phyloP scores from a whole-genome alignment of 2,888 invertebrate genomes.

The Drosophila melanosoma region DNA sequence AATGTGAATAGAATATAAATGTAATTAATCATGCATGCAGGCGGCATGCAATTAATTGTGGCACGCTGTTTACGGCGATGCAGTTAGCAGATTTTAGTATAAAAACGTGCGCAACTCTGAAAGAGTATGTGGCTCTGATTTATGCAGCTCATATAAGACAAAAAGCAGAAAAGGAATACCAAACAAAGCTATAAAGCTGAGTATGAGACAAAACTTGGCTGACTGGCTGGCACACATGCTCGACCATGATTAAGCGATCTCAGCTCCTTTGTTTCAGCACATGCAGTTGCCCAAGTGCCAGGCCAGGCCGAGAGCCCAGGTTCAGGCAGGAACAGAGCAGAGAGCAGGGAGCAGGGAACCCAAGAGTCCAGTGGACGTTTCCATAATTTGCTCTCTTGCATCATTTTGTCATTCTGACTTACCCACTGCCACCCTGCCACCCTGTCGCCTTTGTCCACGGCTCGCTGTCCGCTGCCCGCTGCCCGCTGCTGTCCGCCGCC shows the following conservation, averaged over 20 bases:
- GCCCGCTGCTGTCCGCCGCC: conserved; percentile 21
- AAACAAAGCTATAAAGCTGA: neutral
- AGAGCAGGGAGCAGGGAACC: neutral
- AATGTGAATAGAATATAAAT: conserved; percentile 49
- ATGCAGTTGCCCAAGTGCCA: conserved; percentile 28
- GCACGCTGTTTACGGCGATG: conserved; percentile 40
- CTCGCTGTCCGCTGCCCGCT: neutral
- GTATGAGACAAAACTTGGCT: neutral
- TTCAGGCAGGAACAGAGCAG: neutral
- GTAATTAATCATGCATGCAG: conserved; percentile 67
- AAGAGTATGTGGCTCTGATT: conserved; percentile 67
- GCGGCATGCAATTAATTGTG: conserved; percentile 67
- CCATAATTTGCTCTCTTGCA: conserved; percentile 66
- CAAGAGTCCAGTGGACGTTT: conserved; percentile 12
- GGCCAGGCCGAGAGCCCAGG: neutral
- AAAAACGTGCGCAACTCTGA: conserved; percentile 47
- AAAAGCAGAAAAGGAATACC: conserved; percentile 8
- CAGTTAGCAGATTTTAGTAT: conserved; percentile 59
- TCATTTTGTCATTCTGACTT: conserved; percentile 68
- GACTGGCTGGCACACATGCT: conserved; percentile 56
- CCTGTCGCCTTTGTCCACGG: neutral
- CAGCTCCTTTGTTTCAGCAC: conserved; percentile 77
- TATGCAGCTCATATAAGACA: conserved; percentile 59
- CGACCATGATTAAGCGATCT: conserved; percentile 83
- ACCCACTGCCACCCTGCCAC: neutral